Base-by-base conservation (phyloP, 2,797 vertebrate species). In the Xiphorhynchus erythropygius region DNA sequence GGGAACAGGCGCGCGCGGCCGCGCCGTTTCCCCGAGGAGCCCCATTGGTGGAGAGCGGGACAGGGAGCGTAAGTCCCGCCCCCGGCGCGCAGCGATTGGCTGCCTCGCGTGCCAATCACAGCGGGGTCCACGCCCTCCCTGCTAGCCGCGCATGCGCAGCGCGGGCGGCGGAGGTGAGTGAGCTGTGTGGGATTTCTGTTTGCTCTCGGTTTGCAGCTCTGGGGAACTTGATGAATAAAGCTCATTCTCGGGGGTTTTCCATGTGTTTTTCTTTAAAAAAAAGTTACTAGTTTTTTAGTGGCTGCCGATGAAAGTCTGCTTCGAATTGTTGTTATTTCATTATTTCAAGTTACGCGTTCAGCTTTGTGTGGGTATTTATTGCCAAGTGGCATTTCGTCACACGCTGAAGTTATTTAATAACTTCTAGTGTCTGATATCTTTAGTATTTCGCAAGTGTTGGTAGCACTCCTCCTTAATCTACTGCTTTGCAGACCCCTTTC, bases 41-140 rank as follows among this genome's bases (percentile, higher is more conserved):
- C 17, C 4, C 44, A 93, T 90, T 93, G 84, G 86, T 7, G 3
- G 23, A 5, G 5, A 18, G 18, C 4, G 18, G 8, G 17, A 37
- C 3, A 1, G 2, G 23, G 46, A 1, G 9, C 23, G 5, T 16
- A 4, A 10, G 7, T 1, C 25, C 39, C 37, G 16, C 69, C 53
- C 6, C 22, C 9, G 18, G 32, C 30, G 71, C 69, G 35, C 85
- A 30, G 32, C 53, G 69, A 88, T 67, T 89, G 84, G 94, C 11
- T 69, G 1, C 0, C 0, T 1, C 3, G 0, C 2, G 0, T 41
- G 81, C 6, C 63, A 76, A 44, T 90, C 24, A 68, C 0, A 0
- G 0, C 0, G 1, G 1, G 9, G 44, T 35, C 1, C 0, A 13
- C 47, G 17, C 56, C 76, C 60, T 5, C 5, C 6, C 0, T 3